A percentile compares a stretch with the other conserved stretches of the same genome.
Evolutionary conservation across 2,797 vertebrate genomes (phyloP).

Genomic region (Erpetoichthys calabaricus): DNA sequence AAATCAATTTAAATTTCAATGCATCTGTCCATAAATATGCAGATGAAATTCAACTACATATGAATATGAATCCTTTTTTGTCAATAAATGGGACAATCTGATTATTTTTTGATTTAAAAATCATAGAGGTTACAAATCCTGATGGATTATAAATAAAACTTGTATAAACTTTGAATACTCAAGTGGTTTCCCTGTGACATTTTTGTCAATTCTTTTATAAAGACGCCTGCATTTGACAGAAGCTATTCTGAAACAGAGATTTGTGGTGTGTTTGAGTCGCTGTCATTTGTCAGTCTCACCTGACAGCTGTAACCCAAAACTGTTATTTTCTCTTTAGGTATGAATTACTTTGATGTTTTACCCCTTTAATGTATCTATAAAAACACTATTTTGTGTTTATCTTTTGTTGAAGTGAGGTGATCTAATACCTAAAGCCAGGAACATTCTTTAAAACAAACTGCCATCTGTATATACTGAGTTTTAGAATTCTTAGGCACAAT

Average conservation of each 20-base stretch:
- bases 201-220: slow-evolving; percentile 31
- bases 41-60: slow-evolving; percentile 3
- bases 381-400: slow-evolving; percentile 1
- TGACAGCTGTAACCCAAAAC: slow-evolving; percentile 30
- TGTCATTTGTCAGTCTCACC: slow-evolving; percentile 36
- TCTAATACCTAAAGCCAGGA: too few species aligned
- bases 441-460: too few species aligned
- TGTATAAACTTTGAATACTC: slow-evolving; percentile 40
- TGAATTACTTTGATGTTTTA: background rate
- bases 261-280: slow-evolving; percentile 29
- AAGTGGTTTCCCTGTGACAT: slow-evolving; percentile 31
- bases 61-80: background rate
- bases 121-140: slow-evolving; percentile 21
- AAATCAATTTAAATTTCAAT: background rate
- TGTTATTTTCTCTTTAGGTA: background rate
- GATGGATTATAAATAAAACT: slow-evolving; percentile 49
- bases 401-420: background rate
- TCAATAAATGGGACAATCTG: slow-evolving; percentile 23
- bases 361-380: background rate
- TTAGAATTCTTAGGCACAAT: too few species aligned
- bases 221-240: slow-evolving; percentile 35
- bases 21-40: slow-evolving; percentile 8
- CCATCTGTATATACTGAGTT: too few species aligned
- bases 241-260: slow-evolving; percentile 41
- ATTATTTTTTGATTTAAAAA: slow-evolving; percentile 10